Percentiles rank a stretch among this genome's conserved stretches.
phyloP scores from a whole-genome alignment of 2,888 invertebrate species.

The Drosophila multiciliata region DNA sequence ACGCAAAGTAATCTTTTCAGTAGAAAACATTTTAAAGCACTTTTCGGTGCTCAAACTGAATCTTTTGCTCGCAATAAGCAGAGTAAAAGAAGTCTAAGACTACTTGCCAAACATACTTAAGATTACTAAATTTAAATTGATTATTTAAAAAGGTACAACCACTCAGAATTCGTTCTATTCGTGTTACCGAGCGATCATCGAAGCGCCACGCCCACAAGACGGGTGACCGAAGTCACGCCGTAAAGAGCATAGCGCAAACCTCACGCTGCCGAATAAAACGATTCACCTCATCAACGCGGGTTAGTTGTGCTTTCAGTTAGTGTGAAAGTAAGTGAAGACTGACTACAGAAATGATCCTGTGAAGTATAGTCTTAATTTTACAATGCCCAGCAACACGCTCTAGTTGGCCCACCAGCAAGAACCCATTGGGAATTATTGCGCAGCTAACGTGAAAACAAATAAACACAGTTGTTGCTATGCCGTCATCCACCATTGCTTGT shows the following conservation, averaged over 20 bases:
- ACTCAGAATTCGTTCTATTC: constrained; percentile 80
- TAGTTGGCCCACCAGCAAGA: constrained; percentile 12
- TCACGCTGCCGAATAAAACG: constrained; percentile 86
- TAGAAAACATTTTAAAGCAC: constrained; percentile 49
- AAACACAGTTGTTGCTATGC: background rate
- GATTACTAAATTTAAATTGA: constrained; percentile 38
- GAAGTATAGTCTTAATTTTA: constrained; percentile 86
- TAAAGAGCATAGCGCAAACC: constrained; percentile 67
- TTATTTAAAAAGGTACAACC: constrained; percentile 55
- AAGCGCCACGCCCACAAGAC: constrained; percentile 44
- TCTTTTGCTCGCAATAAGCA: background rate
- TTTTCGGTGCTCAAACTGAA: constrained; percentile 6
- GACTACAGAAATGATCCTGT: constrained; percentile 90
- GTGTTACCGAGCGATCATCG: constrained; percentile 78
- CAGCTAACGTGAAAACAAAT: background rate
- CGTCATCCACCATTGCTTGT: background rate
- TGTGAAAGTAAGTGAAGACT: constrained; percentile 87
- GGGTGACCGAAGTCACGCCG: constrained; percentile 10
- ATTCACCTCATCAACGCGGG: constrained; percentile 87
- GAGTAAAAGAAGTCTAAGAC: too few relatives aligned
- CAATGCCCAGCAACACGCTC: background rate
- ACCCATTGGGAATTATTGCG: constrained; percentile 64
- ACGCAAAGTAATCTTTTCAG: constrained; percentile 27
- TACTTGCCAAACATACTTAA: too few relatives aligned
- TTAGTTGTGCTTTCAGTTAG: constrained; percentile 85